Evolutionary conservation across 2,797 vertebrate species (phyloP), one percentile per base, ranked within the genome.

Genomic region (Pampus argenteus): DNA sequence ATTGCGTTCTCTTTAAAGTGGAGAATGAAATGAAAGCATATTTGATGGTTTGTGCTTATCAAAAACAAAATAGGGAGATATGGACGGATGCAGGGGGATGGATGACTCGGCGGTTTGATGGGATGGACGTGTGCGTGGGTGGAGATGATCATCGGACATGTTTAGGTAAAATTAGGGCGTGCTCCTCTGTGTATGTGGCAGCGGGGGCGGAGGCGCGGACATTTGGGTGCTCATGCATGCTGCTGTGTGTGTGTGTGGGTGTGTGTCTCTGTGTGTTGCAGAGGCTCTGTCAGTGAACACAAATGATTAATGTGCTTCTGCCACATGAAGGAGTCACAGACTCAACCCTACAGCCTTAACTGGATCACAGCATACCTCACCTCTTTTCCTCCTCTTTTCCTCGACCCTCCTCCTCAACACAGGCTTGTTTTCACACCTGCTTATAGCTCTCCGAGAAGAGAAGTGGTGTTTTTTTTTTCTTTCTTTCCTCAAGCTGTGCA

Each of bases 371-470:
- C 76, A n/a, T 62, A 58, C 45, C 48, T 89, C 80, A 66, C 81
- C 66, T 83, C 80, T 74, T 83, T 26, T 57, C 28, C 8, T 71
- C 59, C 62, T 76, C 40, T 51, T 31, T 36, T 66, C 63, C 28
- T 59, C 14, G 0, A 70, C 56, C 71, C 63, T 72, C 68, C 51
- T 55, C 58, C 40, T 42, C 44, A 2, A 28, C 25, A 23, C 54
- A 20, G 62, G 52, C 73, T 85, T 92, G 86, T 91, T 89, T 90
- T 91, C 76, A 92, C 94, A 94, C 93, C 92, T 93, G 91, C 90
- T 88, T 72, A 68, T 47, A 60, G 56, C 69, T 75, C 76, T 71
- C 62, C 80, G 73, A 80, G 56, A 65, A 31, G 31, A 49, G 28
- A 68, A 45, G 63, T 79, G 62, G 55, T 64, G 57, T 67, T 56